Conservation (phyloP, 2,888 invertebrate species). For the Drosophila kambysellisi region DNA sequence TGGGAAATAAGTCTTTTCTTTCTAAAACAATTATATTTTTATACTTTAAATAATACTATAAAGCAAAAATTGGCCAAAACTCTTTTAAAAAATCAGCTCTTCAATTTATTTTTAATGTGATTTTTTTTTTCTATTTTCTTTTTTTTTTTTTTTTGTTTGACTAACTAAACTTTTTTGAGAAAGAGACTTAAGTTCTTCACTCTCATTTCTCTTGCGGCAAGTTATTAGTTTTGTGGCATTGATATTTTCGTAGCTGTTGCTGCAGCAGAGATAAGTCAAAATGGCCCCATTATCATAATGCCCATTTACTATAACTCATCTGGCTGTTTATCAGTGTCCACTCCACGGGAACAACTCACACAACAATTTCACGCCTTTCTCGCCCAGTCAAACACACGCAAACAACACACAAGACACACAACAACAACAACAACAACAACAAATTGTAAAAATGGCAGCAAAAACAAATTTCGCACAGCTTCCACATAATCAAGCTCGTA, state of each 20-base stretch:
- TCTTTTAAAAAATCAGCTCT: neutral
- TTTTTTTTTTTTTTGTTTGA: neutral
- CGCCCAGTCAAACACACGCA: conserved; percentile 28
- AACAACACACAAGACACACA: neutral
- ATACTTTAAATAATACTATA: too few relatives aligned
- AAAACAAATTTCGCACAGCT: conserved; percentile 40
- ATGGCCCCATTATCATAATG: conserved; percentile 22
- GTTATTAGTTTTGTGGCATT: neutral
- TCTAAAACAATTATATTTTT: neutral
- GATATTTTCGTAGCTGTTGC: conserved; percentile 6
- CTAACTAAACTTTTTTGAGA: neutral
- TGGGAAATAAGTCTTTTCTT: neutral
- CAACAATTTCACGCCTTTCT: conserved; percentile 66
- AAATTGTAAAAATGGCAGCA: conserved; percentile 7
- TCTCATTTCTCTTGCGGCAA: too few relatives aligned
- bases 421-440: conserved; percentile 3
- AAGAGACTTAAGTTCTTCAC: neutral
- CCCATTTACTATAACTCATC: conserved; percentile 21
- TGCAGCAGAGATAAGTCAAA: conserved; percentile 15
- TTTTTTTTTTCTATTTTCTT: too few relatives aligned
- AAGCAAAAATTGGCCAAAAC: neutral
- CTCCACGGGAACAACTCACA: conserved; percentile 13
- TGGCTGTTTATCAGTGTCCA: conserved; percentile 34
- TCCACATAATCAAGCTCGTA: conserved; percentile 66
- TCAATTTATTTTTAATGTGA: neutral